phyloP scores from a whole-genome alignment of 2,113 vertebrate genomes.

The Sitta europaea region DNA sequence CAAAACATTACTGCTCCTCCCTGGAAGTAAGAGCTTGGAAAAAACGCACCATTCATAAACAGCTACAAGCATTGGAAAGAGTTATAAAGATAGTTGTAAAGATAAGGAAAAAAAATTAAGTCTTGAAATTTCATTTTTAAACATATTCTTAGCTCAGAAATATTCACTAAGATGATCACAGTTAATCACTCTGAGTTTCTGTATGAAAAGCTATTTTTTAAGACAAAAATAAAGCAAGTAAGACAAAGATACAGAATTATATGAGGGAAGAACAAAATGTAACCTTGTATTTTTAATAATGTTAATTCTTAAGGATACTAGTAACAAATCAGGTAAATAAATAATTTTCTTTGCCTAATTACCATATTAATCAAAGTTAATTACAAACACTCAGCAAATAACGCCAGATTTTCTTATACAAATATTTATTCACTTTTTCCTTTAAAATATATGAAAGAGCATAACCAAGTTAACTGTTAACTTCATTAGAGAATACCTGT shows the following conservation, averaged over 20 bases:
- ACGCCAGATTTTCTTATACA: neutral
- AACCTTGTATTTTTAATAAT: neutral
- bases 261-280: neutral
- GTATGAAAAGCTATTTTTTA: neutral
- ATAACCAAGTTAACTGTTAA: neutral
- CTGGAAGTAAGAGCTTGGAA: neutral
- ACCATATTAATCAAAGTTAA: neutral
- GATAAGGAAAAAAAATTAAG: neutral
- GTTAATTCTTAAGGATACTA: neutral
- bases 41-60: neutral
- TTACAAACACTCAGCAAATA: neutral
- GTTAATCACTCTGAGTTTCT: neutral
- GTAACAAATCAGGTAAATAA: neutral
- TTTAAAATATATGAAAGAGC: neutral
- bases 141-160: neutral
- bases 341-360: neutral
- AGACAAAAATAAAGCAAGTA: neutral
- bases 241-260: neutral
- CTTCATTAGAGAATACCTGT: conserved; percentile 18
- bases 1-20: neutral
- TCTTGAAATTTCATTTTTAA: neutral
- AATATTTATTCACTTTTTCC: neutral
- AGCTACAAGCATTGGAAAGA: neutral
- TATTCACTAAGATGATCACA: neutral
- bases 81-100: neutral